Base-by-base conservation (phyloP, 2,113 vertebrate species). In the Colossoma macropomum region DNA sequence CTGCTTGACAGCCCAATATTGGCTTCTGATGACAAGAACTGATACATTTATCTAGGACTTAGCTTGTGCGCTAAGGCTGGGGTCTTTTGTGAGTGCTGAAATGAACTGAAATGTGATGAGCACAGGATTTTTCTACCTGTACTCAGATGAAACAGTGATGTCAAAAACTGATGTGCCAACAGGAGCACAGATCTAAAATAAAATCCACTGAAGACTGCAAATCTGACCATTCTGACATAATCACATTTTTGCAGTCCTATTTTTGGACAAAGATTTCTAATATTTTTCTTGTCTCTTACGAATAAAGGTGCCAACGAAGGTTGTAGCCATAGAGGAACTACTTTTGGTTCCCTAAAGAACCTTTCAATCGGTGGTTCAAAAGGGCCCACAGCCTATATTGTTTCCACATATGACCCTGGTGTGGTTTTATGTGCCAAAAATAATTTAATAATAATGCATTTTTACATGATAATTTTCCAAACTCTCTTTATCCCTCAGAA, bases 1-100 rank as follows among this genome's bases (percentile, higher is more conserved):
- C 25, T 50, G 75, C 84, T 81, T 83, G 77, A 87, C 63, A 75
- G 56, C 30, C 60, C 50, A 69, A 75, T 63, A 71, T 85, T 85
- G 50, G 50, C 54, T 30, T 76, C 80, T 74, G 38, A 59, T 87
- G 72, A 54, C 71, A 79, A 54, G 77, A 78, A 68, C 73, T 69
- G 59, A 69, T 79, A 77, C 72, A 80, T 79, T 70, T 75, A n/a
- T 84, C 73, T 85, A 28, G 25, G 68, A 69, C 15, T 12, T 27
- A 74, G 45, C 63, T 50, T 60, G 30, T 17, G 63, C 34, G n/a
- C 19, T 23, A 69, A 41, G 63, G 32, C 59, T 52, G 73, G 56
- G n/a, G 45, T 45, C 41, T 70, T 79, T 60, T 75, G 52, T 32
- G n/a, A 82, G 56, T 13, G 1, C 21, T 76, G 72, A 71, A 83